Evolutionary conservation across 2,113 vertebrate genomes (phyloP).

Genomic region (Caranx ignobilis): DNA sequence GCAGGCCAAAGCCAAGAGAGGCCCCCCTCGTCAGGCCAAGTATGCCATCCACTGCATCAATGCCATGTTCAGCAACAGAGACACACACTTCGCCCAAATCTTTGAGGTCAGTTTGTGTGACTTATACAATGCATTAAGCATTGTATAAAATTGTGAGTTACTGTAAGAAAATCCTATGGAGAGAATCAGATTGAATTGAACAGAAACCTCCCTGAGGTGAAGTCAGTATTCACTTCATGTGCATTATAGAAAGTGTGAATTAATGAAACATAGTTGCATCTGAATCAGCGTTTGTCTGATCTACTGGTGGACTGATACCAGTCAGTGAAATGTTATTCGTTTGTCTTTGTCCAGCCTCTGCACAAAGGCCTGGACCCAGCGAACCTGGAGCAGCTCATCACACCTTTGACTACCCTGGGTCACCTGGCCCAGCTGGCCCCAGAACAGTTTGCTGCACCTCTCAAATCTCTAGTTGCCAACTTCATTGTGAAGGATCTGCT

Average conservation of each 20-base stretch:
- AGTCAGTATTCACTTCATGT: too few species aligned
- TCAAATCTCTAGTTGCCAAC: slow-evolving; percentile 97
- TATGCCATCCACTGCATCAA: slow-evolving; percentile 98
- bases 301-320: neutral
- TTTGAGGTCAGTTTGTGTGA: slow-evolving; percentile 90
- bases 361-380: slow-evolving; percentile 96
- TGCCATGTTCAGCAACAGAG: slow-evolving; percentile 97
- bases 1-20: slow-evolving; percentile 97
- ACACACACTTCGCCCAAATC: slow-evolving; percentile 98
- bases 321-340: neutral
- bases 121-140: neutral
- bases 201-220: neutral
- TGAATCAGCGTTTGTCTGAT: neutral
- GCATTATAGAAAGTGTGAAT: neutral
- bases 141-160: neutral
- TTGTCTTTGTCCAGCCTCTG: slow-evolving; percentile 87
- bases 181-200: neutral
- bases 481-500: slow-evolving; percentile 98
- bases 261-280: neutral
- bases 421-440: slow-evolving; percentile 97
- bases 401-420: slow-evolving; percentile 94
- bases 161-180: neutral
- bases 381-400: slow-evolving; percentile 97
- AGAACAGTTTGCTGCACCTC: slow-evolving; percentile 95
- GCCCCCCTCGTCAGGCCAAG: slow-evolving; percentile 96